Conservation (phyloP, 2,888 invertebrate genomes). For the Papilio protenor region DNA sequence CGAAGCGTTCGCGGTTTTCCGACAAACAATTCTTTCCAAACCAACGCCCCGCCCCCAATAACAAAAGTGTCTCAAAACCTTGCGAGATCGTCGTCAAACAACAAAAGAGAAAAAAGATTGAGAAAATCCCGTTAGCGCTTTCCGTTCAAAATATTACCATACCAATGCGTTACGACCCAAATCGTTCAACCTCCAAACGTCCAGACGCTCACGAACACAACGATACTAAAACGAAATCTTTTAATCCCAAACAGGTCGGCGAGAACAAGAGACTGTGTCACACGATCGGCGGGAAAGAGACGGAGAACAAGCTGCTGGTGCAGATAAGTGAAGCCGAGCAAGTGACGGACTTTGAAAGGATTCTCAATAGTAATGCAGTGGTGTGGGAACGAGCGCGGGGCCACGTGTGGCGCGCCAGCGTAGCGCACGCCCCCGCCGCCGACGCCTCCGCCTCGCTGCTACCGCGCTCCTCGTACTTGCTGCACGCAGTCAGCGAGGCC, state of each 20-base stretch:
- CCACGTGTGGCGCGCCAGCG: slow-evolving; percentile 75
- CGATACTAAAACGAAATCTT: slow-evolving; percentile 72
- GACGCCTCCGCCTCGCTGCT: slow-evolving; percentile 67
- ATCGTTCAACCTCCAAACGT: slow-evolving; percentile 70
- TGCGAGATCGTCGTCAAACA: slow-evolving; percentile 65
- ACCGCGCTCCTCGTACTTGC: slow-evolving; percentile 71
- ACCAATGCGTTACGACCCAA: slow-evolving; percentile 73
- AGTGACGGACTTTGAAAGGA: slow-evolving; percentile 86
- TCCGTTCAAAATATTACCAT: slow-evolving; percentile 75
- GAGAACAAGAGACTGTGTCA: slow-evolving; percentile 79
- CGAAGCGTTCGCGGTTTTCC: slow-evolving; percentile 57
- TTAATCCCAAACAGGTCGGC: slow-evolving; percentile 78
- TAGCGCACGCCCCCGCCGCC: slow-evolving; percentile 48
- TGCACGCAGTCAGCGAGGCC: slow-evolving; percentile 74
- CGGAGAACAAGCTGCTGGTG: slow-evolving; percentile 80
- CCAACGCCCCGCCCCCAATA: slow-evolving; percentile 51
- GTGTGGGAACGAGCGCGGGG: slow-evolving; percentile 73
- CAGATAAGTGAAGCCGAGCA: slow-evolving; percentile 85
- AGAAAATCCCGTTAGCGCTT: slow-evolving; percentile 72
- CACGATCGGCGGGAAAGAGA: slow-evolving; percentile 73
- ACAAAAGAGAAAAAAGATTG: slow-evolving; percentile 66
- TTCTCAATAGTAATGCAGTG: slow-evolving; percentile 85
- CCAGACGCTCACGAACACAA: slow-evolving; percentile 57
- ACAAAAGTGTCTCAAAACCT: slow-evolving; percentile 49
- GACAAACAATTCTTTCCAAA: slow-evolving; percentile 63